Base-by-base conservation (phyloP, 2,113 vertebrate species). In the Petroica traversi region DNA sequence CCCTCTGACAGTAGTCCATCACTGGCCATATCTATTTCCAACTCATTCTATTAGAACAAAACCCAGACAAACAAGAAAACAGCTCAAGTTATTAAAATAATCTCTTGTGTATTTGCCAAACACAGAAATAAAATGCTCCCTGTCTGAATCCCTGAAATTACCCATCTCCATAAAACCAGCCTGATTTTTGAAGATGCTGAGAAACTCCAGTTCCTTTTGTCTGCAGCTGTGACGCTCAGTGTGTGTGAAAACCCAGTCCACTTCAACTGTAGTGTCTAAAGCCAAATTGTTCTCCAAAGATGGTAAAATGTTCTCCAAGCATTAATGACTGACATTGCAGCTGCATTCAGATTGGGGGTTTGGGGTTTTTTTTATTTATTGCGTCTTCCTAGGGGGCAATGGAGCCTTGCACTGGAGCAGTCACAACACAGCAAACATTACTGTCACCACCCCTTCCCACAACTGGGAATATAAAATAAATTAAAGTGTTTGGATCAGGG, bases 271-370 rank as follows among this genome's bases (percentile, higher is more conserved):
- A 68, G 49, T 23, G 36, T 54, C 66, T 85, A 58, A 85, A 74
- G 75, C n/a, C 80, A 85, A 85, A 67, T 19, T 51, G 12, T 43
- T 73, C 79, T 92, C 72, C 43, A 55, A 73, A 86, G 41, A 95
- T 11, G 45, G 58, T 14, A 67, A 82, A 48, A 19, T 19, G 41
- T 29, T 66, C 45, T 81, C 54, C 51, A 66, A 82, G 26, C 46
- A 51, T 46, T 80, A 29, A 77, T 74, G 58, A 83, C 43, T 66
- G 75, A 67, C 72, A 40, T 2, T 54, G 68, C 46, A 92, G 55
- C 43, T 86, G 82, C 12, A 33, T 59, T 93, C 33, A 49, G 24
- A 73, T 12, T 58, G 20, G 48, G 22, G 9, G n/a, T n/a, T 9
- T 38, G n/a, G 40, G 28, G 11, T 0, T 28, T 28, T 54, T 62